Conservation (phyloP, 2,888 invertebrate species). For the Aleiodes leptofemur region DNA sequence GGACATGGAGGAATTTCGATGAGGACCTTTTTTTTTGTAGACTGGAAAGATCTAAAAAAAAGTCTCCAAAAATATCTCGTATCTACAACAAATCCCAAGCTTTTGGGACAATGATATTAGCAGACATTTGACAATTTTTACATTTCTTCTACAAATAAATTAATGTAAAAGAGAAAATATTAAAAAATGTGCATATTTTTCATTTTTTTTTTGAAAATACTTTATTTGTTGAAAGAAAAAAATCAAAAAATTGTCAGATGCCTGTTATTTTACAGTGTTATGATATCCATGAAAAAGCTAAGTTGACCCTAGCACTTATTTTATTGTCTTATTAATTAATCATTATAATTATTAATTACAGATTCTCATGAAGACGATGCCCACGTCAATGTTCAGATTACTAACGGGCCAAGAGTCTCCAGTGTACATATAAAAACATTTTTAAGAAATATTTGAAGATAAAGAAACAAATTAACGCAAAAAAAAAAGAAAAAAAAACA, state of each 20-base stretch:
- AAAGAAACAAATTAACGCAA: constrained; percentile 1
- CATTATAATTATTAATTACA: constrained; percentile 76
- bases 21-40: not conserved
- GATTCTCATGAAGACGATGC: constrained; percentile 99
- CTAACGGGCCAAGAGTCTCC: constrained; percentile 99
- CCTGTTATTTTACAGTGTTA: too few relatives aligned
- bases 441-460: not conserved
- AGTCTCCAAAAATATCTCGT: not conserved
- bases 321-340: constrained; percentile 10
- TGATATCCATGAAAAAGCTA: too few relatives aligned
- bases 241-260: too few relatives aligned
- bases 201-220: too few relatives aligned
- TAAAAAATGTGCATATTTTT: too few relatives aligned
- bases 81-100: not conserved
- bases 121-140: too few relatives aligned
- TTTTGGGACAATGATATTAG: not conserved
- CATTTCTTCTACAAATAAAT: too few relatives aligned
- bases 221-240: too few relatives aligned
- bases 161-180: too few relatives aligned
- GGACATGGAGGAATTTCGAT: not conserved
- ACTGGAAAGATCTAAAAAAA: too few relatives aligned
- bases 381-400: constrained; percentile 99
- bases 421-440: constrained; percentile 90
- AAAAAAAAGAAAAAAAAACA: constrained; percentile 48
- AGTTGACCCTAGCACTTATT: too few relatives aligned